phyloP scores from a whole-genome alignment of 2,113 vertebrate species.

The Microcebus ravelobensis region DNA sequence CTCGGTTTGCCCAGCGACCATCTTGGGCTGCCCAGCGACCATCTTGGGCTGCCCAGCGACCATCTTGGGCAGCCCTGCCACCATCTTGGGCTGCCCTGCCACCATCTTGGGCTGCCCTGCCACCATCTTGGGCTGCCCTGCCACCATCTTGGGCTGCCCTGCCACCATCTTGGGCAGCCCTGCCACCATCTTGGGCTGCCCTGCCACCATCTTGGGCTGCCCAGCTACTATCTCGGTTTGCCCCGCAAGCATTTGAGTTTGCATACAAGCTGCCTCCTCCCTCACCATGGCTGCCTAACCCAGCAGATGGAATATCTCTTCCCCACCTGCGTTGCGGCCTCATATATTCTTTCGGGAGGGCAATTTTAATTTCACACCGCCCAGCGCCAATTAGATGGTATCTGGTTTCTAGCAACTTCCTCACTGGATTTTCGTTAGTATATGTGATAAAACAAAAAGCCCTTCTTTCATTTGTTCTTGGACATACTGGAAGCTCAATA shows the following conservation, averaged over 20 bases:
- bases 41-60: neutral
- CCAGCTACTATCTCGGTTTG: neutral
- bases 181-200: accelerated
- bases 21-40: accelerated
- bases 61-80: too few relatives aligned
- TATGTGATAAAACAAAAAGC: conserved; percentile 45
- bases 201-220: neutral
- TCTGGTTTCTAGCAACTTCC: conserved; percentile 21
- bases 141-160: neutral
- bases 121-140: too few relatives aligned
- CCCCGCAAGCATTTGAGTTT: neutral
- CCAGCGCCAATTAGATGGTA: neutral
- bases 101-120: neutral
- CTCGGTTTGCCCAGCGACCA: too few relatives aligned
- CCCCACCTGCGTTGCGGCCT: accelerated
- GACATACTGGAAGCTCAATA: neutral
- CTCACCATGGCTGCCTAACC: accelerated
- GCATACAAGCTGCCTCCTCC: too few relatives aligned
- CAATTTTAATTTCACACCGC: conserved; percentile 42
- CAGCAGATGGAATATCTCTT: neutral
- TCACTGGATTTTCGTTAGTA: neutral
- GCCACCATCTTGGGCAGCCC: neutral
- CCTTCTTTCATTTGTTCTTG: neutral
- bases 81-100: neutral
- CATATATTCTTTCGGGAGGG: accelerated